Evolutionary conservation across 1,140 invertebrate species (phyloP).

Genomic region (Maconellicoccus hirsutus): DNA sequence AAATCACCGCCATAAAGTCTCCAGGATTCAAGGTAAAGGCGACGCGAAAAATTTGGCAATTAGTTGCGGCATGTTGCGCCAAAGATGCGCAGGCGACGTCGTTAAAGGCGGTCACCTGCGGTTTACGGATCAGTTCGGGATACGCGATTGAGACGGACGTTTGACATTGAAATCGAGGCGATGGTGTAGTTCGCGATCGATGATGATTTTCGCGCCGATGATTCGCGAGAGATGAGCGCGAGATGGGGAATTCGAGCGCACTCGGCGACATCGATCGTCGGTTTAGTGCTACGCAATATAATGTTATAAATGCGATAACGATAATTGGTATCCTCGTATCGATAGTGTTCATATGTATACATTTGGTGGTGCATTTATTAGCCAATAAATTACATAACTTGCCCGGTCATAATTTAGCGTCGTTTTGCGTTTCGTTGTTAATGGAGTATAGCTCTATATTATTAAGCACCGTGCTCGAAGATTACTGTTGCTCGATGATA

Average conservation of each 20-base stretch:
- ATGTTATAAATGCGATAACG: constrained; percentile 32
- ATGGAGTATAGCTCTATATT: constrained; percentile 40
- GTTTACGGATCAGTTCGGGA: too few relatives aligned
- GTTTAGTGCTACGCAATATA: not conserved
- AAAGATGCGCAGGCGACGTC: too few relatives aligned
- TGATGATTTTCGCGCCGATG: too few relatives aligned
- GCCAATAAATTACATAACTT: constrained; percentile 41
- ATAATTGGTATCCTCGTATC: constrained; percentile 39
- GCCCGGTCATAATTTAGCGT: constrained; percentile 42
- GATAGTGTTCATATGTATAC: constrained; percentile 38
- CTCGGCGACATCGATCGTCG: not conserved
- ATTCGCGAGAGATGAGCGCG: not conserved
- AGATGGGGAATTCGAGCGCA: not conserved
- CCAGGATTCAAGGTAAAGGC: too few relatives aligned
- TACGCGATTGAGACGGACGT: too few relatives aligned
- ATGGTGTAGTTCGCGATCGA: too few relatives aligned
- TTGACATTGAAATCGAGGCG: too few relatives aligned
- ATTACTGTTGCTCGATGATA: constrained; percentile 33
- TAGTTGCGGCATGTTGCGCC: too few relatives aligned
- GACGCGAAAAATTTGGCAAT: too few relatives aligned
- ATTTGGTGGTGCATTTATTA: constrained; percentile 38
- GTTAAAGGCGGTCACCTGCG: too few relatives aligned
- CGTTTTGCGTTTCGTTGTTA: constrained; percentile 38
- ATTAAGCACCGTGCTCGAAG: constrained; percentile 32
- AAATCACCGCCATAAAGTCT: too few relatives aligned